A percentile compares a stretch with the other conserved stretches of the same genome.
Evolutionary conservation across 2,797 vertebrate species (phyloP).

Genomic region (Simalia tracyae): DNA sequence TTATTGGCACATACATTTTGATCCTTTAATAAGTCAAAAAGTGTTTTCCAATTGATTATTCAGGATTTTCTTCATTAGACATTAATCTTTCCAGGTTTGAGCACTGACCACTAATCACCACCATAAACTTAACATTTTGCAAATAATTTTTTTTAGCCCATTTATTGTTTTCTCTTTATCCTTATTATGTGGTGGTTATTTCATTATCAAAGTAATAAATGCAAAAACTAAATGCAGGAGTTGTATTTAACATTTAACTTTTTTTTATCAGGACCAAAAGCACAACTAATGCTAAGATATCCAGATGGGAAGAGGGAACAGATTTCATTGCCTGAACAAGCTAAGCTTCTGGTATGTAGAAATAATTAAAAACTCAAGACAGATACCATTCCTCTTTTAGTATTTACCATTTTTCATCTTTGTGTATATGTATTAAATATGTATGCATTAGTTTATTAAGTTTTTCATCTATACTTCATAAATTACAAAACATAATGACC

Average conservation of each 20-base stretch:
- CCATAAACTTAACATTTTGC: background rate
- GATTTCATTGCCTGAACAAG: slow-evolving; percentile 92
- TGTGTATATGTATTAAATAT: background rate
- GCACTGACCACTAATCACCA: background rate
- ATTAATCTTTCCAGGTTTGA: background rate
- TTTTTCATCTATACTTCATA: background rate
- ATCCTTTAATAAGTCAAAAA: background rate
- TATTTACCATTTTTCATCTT: background rate
- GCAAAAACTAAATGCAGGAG: background rate
- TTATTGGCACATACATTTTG: no score
- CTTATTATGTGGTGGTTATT: background rate
- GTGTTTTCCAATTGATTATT: background rate
- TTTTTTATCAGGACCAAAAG: slow-evolving; percentile 89
- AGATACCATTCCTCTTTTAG: background rate
- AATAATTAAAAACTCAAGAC: slow-evolving; percentile 10
- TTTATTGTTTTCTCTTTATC: background rate
- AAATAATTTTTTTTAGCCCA: background rate
- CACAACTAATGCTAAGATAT: slow-evolving; percentile 96
- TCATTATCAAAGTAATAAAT: background rate
- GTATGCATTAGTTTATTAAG: background rate
- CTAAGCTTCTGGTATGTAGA: slow-evolving; percentile 90
- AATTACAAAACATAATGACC: background rate
- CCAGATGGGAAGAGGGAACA: slow-evolving; percentile 98
- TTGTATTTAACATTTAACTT: slow-evolving; percentile 42
- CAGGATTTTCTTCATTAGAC: background rate